Percentiles rank a stretch among this genome's conserved stretches.
These are phyloP conservation scores for Sycophila sp. DNA, from an alignment of 1,140 invertebrate genomes.

Conservation along the genomic window DNA sequence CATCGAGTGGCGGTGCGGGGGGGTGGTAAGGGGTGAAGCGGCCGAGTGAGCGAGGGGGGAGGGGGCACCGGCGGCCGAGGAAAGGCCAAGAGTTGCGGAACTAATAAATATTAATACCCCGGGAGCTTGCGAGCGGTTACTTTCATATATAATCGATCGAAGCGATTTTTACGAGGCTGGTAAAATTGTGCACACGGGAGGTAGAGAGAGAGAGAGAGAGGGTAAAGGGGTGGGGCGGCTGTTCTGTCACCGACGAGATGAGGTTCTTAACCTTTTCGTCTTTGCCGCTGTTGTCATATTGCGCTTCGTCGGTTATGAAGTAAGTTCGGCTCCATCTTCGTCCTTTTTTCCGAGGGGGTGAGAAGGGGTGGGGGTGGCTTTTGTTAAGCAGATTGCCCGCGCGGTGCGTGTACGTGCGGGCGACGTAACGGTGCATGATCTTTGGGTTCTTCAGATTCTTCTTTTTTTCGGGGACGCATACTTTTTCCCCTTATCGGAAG, in stretches of 20 bases:
- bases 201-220: neutral
- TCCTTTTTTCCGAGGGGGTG: constrained; percentile 31
- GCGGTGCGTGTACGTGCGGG: neutral
- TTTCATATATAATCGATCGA: constrained; percentile 35
- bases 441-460: neutral
- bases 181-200: constrained; percentile 18
- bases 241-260: constrained; percentile 13
- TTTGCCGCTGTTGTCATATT: constrained; percentile 17
- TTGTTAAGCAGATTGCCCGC: constrained; percentile 24
- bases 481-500: constrained; percentile 24
- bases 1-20: constrained; percentile 20
- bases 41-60: neutral
- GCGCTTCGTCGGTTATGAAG: constrained; percentile 15
- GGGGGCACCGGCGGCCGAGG: neutral
- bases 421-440: too few relatives aligned
- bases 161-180: constrained; percentile 38
- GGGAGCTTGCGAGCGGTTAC: constrained; percentile 20
- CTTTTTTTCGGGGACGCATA: neutral
- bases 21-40: neutral
- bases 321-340: constrained; percentile 23
- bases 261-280: constrained; percentile 8
- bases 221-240: neutral
- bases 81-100: constrained; percentile 39
- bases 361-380: too few relatives aligned
- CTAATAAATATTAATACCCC: constrained; percentile 45